These are phyloP conservation scores for Caenorhabditis uteleia DNA, from an alignment of 2,888 invertebrate species.

Conservation along the genomic window DNA sequence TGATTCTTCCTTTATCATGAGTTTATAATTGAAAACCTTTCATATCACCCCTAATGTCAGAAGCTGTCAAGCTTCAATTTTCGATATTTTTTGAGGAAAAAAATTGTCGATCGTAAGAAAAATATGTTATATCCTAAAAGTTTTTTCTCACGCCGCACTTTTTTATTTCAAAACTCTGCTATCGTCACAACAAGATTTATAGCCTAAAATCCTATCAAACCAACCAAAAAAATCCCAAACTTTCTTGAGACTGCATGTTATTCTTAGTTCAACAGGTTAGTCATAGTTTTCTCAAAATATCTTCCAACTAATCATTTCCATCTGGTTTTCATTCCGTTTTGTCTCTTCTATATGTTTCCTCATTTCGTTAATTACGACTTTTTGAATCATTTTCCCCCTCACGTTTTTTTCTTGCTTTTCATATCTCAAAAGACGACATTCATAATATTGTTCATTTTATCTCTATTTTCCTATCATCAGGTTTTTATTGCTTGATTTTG, in stretches of 20 bases:
- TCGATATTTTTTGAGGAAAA: neutral
- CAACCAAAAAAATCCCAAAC: neutral
- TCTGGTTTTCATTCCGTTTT: slow-evolving; percentile 17
- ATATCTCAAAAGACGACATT: neutral
- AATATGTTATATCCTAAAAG: neutral
- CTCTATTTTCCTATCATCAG: too few relatives aligned
- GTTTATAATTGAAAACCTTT: too few relatives aligned
- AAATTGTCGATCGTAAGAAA: neutral
- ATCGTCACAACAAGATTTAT: neutral
- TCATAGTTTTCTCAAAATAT: slow-evolving; percentile 8
- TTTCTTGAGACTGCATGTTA: slow-evolving; percentile 5
- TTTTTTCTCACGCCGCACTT: neutral
- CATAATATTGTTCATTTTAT: too few relatives aligned
- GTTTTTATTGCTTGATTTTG: too few relatives aligned
- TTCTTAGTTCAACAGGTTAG: slow-evolving; percentile 7
- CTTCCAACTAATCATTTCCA: slow-evolving; percentile 28
- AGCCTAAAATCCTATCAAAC: too few relatives aligned
- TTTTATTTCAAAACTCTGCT: neutral
- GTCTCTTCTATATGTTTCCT: slow-evolving; percentile 3
- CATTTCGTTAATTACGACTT: slow-evolving; percentile 5
- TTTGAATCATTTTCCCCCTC: slow-evolving; percentile 7
- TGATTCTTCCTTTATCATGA: neutral
- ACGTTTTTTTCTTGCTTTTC: neutral
- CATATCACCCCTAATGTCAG: too few relatives aligned
- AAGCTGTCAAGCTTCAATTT: too few relatives aligned